Evolutionary conservation across 2,113 vertebrate species (phyloP).

Genomic region (Poicephalus gulielmi): DNA sequence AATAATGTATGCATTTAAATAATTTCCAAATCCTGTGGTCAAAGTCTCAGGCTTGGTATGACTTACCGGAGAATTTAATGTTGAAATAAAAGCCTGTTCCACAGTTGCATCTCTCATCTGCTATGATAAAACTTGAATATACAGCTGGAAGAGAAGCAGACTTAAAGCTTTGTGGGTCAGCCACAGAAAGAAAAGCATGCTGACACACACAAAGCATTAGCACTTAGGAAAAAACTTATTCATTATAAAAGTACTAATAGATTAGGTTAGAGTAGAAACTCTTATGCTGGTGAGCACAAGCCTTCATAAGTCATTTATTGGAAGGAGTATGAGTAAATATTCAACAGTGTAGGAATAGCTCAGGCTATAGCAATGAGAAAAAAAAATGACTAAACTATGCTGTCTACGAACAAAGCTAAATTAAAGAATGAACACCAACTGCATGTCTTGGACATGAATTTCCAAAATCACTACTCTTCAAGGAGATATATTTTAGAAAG

Average conservation of each 20-base stretch:
- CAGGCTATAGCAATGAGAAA: background rate
- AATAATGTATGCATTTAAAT: background rate
- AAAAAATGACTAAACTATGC: background rate
- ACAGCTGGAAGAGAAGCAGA: conserved; percentile 34
- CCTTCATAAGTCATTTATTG: background rate
- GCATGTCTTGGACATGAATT: background rate
- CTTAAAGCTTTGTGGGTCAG: conserved; percentile 33
- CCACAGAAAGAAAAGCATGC: background rate
- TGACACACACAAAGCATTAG: background rate
- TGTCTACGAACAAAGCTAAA: background rate
- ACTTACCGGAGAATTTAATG: background rate
- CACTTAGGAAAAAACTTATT: conserved; percentile 14
- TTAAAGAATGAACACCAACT: background rate
- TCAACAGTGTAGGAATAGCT: background rate
- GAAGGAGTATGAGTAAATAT: background rate
- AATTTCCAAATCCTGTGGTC: background rate
- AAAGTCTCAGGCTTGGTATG: background rate
- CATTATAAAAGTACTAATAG: background rate
- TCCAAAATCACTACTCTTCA: background rate
- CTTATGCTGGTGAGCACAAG: background rate
- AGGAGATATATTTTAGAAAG: background rate
- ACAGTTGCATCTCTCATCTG: background rate
- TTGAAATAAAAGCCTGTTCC: background rate
- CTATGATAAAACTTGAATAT: background rate
- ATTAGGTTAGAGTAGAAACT: background rate